Evolutionary conservation across 2,797 vertebrate genomes (phyloP).

Genomic region (Leucoraja ocellata): DNA sequence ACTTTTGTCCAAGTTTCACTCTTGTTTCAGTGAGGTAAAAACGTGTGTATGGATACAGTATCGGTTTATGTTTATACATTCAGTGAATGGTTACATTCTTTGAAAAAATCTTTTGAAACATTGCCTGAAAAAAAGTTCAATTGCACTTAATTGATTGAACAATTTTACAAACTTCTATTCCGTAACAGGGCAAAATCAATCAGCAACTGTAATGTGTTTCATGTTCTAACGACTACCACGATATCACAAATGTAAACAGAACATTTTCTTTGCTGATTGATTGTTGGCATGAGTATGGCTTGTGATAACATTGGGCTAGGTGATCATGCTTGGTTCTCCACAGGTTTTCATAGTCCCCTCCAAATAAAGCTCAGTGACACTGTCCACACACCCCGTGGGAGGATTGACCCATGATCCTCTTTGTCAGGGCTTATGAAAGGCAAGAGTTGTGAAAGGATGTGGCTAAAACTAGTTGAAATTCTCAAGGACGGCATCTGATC

Average conservation of each 20-base stretch:
- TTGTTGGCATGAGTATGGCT: not conserved
- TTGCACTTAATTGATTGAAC: not conserved
- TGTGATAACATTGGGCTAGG: not conserved
- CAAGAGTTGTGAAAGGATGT: not conserved
- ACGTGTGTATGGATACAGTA: not conserved
- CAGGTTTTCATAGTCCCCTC: too few species aligned
- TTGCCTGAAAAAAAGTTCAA: not conserved
- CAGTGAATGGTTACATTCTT: not conserved
- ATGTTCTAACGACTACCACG: not conserved
- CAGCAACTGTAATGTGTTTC: not conserved
- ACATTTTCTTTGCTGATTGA: not conserved
- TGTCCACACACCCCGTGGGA: too few species aligned
- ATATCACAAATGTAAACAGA: not conserved
- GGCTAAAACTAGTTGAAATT: not conserved
- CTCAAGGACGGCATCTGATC: not conserved
- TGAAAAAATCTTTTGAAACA: not conserved
- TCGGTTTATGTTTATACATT: not conserved
- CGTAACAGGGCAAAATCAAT: not conserved
- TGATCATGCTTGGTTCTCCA: too few species aligned
- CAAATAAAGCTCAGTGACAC: too few species aligned
- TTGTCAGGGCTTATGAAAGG: too few species aligned
- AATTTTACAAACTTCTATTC: not conserved
- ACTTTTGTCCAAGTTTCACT: not conserved
- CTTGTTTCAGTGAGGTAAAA: not conserved
- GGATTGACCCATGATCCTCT: too few species aligned